Percentiles rank a stretch among this genome's conserved stretches.
Conservation (phyloP, 2,113 vertebrate species). For the Chionis minor region DNA sequence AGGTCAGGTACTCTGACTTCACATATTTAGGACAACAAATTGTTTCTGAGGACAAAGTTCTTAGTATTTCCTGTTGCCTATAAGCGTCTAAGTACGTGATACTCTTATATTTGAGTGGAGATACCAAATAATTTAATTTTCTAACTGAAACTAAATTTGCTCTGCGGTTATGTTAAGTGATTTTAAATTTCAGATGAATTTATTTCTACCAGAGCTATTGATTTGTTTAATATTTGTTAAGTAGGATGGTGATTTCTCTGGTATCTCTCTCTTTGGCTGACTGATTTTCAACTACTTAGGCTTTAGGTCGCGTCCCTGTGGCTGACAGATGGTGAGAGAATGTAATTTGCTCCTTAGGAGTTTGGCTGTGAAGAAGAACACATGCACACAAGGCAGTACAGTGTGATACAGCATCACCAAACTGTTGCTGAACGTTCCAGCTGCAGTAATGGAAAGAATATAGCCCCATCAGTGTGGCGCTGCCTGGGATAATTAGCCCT, state of each 20-base stretch:
- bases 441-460: not conserved
- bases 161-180: not conserved
- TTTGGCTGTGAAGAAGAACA: not conserved
- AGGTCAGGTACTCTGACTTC: not conserved
- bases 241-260: not conserved
- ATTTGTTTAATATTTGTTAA: not conserved
- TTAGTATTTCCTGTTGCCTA: not conserved
- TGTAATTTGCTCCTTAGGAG: not conserved
- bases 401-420: not conserved
- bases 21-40: not conserved
- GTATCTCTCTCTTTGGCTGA: not conserved
- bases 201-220: not conserved
- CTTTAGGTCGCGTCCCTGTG: not conserved
- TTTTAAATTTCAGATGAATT: not conserved
- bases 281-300: not conserved
- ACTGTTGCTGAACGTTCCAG: not conserved
- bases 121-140: not conserved
- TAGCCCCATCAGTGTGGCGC: not conserved
- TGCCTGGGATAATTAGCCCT: constrained; percentile 12
- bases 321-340: not conserved
- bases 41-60: not conserved
- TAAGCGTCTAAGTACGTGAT: not conserved
- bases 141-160: not conserved
- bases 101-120: not conserved
- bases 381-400: not conserved